Percentiles rank a stretch among this genome's conserved stretches.
Conservation (phyloP, 2,797 vertebrate genomes). For the Danio aesculapii region DNA sequence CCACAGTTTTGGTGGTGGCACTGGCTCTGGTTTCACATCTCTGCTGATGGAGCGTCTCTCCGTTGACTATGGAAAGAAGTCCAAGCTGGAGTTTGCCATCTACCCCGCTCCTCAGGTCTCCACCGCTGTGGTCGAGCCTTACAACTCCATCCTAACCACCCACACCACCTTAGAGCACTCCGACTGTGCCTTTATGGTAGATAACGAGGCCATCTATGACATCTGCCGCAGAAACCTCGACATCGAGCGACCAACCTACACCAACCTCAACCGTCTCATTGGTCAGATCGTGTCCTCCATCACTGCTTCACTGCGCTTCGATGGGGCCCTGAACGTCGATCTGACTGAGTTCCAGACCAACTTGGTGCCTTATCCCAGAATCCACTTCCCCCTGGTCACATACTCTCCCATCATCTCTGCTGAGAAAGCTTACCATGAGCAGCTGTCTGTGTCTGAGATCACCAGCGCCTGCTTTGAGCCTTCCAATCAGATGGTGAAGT, state of each 20-base stretch:
- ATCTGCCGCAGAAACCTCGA: conserved; percentile 86
- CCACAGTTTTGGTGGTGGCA: conserved; percentile 88
- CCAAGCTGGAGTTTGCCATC: conserved; percentile 87
- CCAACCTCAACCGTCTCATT: conserved; percentile 86
- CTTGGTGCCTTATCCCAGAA: conserved; percentile 86
- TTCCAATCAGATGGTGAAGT: conserved; percentile 89
- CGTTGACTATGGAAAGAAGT: conserved; percentile 88
- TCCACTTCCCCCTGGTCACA: conserved; percentile 87
- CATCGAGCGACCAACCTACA: conserved; percentile 85
- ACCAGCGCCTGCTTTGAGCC: conserved; percentile 88
- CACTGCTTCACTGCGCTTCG: conserved; percentile 85
- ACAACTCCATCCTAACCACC: conserved; percentile 88
- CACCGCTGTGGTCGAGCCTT: conserved; percentile 87
- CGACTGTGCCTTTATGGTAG: conserved; percentile 90
- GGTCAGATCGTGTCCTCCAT: conserved; percentile 89
- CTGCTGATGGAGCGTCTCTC: conserved; percentile 88
- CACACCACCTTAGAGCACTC: conserved; percentile 89
- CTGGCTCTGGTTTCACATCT: conserved; percentile 88
- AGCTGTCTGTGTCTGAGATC: conserved; percentile 84
- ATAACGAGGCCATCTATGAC: conserved; percentile 90
- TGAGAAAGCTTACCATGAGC: conserved; percentile 87
- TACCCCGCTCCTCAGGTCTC: conserved; percentile 88
- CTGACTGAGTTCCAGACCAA: conserved; percentile 89
- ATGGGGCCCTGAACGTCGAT: conserved; percentile 86
- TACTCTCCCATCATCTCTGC: conserved; percentile 87